These are phyloP conservation scores for Lathronympha strigana DNA, from an alignment of 2,888 invertebrate genomes.

Conservation along the genomic window DNA sequence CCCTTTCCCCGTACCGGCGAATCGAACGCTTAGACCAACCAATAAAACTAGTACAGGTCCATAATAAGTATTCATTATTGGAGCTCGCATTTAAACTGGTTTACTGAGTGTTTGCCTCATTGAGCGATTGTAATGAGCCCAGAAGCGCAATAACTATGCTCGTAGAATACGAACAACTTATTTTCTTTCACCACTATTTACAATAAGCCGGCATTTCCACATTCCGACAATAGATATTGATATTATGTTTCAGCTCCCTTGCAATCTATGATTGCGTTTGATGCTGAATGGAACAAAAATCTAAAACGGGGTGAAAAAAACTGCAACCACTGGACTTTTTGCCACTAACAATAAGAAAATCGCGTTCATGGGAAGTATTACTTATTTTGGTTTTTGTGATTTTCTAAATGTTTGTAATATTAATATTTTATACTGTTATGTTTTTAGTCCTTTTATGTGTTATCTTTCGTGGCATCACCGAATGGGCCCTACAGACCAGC, in stretches of 20 bases:
- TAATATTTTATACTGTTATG: too few species aligned
- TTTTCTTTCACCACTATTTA: slow-evolving; percentile 17
- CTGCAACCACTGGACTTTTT: background rate
- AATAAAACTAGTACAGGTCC: background rate
- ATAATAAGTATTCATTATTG: background rate
- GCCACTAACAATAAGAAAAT: background rate
- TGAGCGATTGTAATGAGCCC: background rate
- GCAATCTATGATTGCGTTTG: background rate
- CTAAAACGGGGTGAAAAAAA: background rate
- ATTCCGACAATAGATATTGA: slow-evolving; percentile 9
- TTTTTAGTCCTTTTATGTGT: too few species aligned
- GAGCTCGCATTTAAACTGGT: background rate
- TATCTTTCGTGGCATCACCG: too few species aligned
- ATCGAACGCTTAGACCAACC: background rate
- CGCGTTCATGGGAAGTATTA: too few species aligned
- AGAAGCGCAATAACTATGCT: slow-evolving; percentile 4
- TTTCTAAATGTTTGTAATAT: too few species aligned
- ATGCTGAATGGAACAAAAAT: background rate
- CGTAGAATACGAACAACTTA: slow-evolving; percentile 17
- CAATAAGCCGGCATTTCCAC: background rate
- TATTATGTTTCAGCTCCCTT: slow-evolving; percentile 2
- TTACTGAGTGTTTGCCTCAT: background rate
- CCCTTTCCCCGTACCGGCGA: background rate
- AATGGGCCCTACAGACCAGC: too few species aligned
- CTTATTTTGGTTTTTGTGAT: too few species aligned